Percentiles rank a stretch among this genome's conserved stretches.
These are phyloP conservation scores for Oscheius sp. DNA, from an alignment of 2,888 invertebrate species.

Conservation along the genomic window DNA sequence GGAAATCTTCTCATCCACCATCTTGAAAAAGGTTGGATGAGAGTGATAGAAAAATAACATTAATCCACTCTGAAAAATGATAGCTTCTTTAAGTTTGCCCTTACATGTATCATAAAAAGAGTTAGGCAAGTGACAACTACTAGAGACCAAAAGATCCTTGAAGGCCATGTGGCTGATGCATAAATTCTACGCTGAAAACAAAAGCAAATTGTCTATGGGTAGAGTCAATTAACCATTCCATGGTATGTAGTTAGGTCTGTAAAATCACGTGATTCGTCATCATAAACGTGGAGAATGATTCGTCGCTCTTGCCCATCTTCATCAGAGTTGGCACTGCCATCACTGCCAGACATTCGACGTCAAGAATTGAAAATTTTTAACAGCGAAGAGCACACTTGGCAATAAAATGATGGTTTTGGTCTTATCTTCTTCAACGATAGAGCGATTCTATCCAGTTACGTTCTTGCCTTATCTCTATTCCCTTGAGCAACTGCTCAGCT, in stretches of 20 bases:
- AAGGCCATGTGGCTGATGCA: constrained; percentile 32
- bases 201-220: too few relatives aligned
- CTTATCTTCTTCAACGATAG: too few relatives aligned
- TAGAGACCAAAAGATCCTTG: constrained; percentile 33
- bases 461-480: neutral
- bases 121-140: constrained; percentile 38
- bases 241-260: constrained; percentile 58
- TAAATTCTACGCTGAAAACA: constrained; percentile 29
- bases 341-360: too few relatives aligned
- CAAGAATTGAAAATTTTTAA: too few relatives aligned
- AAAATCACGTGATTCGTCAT: constrained; percentile 57
- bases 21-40: constrained; percentile 42
- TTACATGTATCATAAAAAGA: constrained; percentile 37
- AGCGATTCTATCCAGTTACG: too few relatives aligned
- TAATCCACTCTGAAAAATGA: constrained; percentile 36
- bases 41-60: constrained; percentile 42
- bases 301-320: constrained; percentile 29
- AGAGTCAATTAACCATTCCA: constrained; percentile 51
- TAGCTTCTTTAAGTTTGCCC: neutral
- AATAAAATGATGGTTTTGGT: too few relatives aligned
- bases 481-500: too few relatives aligned
- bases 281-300: constrained; percentile 56
- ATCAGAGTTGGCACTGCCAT: constrained; percentile 17
- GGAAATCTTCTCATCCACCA: constrained; percentile 11
- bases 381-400: too few relatives aligned